phyloP scores from a whole-genome alignment of 2,888 invertebrate species.

The Aphidius colemani region DNA sequence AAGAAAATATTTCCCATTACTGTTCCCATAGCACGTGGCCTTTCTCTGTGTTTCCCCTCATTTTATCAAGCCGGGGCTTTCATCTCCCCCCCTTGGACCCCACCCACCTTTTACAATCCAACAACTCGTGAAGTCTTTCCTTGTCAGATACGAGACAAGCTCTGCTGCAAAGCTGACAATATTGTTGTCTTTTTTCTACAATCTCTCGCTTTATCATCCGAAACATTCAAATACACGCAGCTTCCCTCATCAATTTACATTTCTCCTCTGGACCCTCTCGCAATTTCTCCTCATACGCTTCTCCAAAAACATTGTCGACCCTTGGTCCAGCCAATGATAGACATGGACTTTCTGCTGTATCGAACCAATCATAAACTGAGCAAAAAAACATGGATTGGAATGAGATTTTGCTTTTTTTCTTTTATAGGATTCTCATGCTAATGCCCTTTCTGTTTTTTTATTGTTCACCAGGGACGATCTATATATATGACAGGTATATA shows the following conservation, averaged over 20 bases:
- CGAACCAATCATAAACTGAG: constrained; percentile 32
- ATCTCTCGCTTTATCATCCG: constrained; percentile 26
- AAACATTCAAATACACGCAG: constrained; percentile 23
- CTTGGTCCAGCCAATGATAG: constrained; percentile 35
- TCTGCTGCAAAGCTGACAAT: too few species aligned
- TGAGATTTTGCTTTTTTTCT: constrained; percentile 23
- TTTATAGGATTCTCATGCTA: constrained; percentile 51
- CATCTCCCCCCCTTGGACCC: constrained; percentile 26
- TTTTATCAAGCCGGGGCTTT: constrained; percentile 13
- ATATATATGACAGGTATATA: too few species aligned
- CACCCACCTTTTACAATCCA: constrained; percentile 25
- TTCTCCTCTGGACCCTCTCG: constrained; percentile 25
- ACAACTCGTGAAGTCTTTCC: constrained; percentile 1
- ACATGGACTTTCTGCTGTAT: constrained; percentile 37
- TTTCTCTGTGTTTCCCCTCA: constrained; percentile 38
- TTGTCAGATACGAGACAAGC: too few species aligned
- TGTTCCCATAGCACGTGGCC: constrained; percentile 57
- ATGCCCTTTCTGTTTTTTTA: constrained; percentile 29
- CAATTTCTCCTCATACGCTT: not conserved
- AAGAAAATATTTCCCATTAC: constrained; percentile 48
- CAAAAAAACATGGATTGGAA: constrained; percentile 9
- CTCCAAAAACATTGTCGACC: constrained; percentile 8
- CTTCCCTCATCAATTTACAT: constrained; percentile 34
- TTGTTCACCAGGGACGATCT: not conserved
- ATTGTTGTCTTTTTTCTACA: constrained; percentile 27